Evolutionary conservation across 2,113 vertebrate species (phyloP).

Genomic region (Paramisgurnus dabryanus): DNA sequence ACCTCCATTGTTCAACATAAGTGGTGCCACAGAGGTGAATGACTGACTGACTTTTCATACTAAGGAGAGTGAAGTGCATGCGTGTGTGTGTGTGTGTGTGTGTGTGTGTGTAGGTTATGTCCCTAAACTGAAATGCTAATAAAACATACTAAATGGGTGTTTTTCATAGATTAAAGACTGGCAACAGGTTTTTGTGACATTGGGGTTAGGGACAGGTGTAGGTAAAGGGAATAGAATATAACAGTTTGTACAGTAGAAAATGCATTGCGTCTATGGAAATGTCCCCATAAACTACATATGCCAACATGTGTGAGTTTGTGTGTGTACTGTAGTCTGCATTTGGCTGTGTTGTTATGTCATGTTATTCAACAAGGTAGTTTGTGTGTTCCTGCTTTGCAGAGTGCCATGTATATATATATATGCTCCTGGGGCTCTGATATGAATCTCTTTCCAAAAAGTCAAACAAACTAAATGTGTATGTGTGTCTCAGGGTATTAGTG

Average conservation of each 20-base stretch:
- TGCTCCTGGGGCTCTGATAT: neutral
- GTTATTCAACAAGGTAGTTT: conserved; percentile 27
- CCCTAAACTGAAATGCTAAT: too few relatives aligned
- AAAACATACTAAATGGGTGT: too few relatives aligned
- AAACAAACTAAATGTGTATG: conserved; percentile 4
- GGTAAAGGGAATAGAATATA: too few relatives aligned
- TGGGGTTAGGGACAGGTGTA: too few relatives aligned
- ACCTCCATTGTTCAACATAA: conserved; percentile 46
- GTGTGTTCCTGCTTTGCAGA: conserved; percentile 1
- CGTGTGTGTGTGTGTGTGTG: conserved; percentile 2
- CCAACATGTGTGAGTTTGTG: neutral
- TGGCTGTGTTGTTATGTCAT: conserved; percentile 9
- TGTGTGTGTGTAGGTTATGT: too few relatives aligned
- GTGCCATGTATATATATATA: neutral
- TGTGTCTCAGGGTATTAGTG: neutral
- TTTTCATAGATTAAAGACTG: too few relatives aligned
- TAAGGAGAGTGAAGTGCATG: neutral
- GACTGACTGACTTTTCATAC: conserved; percentile 30
- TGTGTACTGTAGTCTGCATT: neutral
- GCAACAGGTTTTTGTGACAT: too few relatives aligned
- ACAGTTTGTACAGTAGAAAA: too few relatives aligned
- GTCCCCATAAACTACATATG: too few relatives aligned
- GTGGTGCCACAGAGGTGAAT: conserved; percentile 40
- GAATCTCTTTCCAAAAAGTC: neutral
- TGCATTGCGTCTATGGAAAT: too few relatives aligned